These are phyloP conservation scores for Tauraco erythrolophus DNA, from an alignment of 2,113 vertebrate genomes.

Conservation along the genomic window DNA sequence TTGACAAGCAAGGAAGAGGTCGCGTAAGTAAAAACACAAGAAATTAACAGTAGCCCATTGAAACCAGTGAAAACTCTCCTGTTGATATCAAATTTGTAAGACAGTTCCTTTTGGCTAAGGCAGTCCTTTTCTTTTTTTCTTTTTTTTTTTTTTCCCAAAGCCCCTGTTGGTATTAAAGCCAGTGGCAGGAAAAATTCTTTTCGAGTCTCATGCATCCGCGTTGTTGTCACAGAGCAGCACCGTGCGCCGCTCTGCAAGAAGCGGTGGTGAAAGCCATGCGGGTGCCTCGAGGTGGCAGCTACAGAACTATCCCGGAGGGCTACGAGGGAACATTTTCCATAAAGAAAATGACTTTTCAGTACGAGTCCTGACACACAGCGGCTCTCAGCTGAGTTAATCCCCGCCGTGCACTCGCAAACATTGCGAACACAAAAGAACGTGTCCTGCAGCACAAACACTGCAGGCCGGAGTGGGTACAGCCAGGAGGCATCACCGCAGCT, in stretches of 20 bases:
- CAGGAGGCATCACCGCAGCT: background rate
- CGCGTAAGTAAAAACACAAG: background rate
- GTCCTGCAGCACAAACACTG: constrained; percentile 35
- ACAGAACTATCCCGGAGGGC: background rate
- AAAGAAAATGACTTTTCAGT: constrained; percentile 8
- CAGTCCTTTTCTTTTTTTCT: background rate
- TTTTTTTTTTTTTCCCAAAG: background rate
- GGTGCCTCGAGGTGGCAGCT: background rate
- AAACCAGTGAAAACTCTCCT: background rate
- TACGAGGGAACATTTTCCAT: background rate
- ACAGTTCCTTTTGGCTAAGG: background rate
- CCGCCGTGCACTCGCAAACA: background rate
- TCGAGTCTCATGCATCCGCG: rapidly evolving
- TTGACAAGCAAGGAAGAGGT: background rate
- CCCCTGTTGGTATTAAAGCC: background rate
- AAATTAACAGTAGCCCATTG: background rate
- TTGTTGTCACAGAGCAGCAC: background rate
- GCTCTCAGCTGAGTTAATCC: constrained; percentile 40
- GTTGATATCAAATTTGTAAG: background rate
- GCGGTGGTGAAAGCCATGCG: background rate
- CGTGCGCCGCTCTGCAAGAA: background rate
- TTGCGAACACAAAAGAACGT: background rate
- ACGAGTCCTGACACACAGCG: background rate
- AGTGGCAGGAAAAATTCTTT: background rate
- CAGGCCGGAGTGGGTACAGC: background rate